Conservation (phyloP, 2,888 invertebrate genomes). For the Hartigia nigra region DNA sequence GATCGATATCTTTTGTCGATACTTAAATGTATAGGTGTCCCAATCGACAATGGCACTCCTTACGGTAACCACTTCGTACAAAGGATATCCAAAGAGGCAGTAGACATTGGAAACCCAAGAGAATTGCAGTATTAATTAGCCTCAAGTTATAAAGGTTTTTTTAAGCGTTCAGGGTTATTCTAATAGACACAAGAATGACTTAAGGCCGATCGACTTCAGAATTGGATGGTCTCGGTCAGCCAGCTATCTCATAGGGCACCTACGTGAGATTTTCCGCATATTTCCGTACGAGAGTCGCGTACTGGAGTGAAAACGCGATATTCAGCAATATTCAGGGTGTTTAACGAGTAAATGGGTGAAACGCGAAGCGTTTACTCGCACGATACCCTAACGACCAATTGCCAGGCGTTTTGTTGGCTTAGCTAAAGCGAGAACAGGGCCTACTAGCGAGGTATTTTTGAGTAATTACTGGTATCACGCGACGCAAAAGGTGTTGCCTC, state of each 20-base stretch:
- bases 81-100: slow-evolving; percentile 24
- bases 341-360: slow-evolving; percentile 48
- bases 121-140: not conserved
- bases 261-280: not conserved
- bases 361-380: slow-evolving; percentile 57
- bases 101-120: not conserved
- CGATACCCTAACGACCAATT: slow-evolving; percentile 53
- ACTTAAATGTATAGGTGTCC: slow-evolving; percentile 29
- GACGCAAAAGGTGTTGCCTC: slow-evolving; percentile 58
- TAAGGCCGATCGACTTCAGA: not conserved
- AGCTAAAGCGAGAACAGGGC: slow-evolving; percentile 54
- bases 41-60: slow-evolving; percentile 20
- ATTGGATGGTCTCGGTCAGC: not conserved
- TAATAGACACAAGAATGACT: too few relatives aligned
- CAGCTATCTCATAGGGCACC: not conserved
- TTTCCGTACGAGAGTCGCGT: not conserved
- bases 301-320: slow-evolving; percentile 21
- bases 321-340: slow-evolving; percentile 33
- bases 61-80: slow-evolving; percentile 47
- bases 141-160: not conserved
- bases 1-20: slow-evolving; percentile 42
- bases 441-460: slow-evolving; percentile 52
- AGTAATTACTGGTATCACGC: slow-evolving; percentile 63
- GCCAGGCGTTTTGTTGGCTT: slow-evolving; percentile 51
- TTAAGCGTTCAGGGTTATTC: too few relatives aligned